These are phyloP conservation scores for Promerops cafer DNA, from an alignment of 2,113 vertebrate genomes.

Conservation along the genomic window DNA sequence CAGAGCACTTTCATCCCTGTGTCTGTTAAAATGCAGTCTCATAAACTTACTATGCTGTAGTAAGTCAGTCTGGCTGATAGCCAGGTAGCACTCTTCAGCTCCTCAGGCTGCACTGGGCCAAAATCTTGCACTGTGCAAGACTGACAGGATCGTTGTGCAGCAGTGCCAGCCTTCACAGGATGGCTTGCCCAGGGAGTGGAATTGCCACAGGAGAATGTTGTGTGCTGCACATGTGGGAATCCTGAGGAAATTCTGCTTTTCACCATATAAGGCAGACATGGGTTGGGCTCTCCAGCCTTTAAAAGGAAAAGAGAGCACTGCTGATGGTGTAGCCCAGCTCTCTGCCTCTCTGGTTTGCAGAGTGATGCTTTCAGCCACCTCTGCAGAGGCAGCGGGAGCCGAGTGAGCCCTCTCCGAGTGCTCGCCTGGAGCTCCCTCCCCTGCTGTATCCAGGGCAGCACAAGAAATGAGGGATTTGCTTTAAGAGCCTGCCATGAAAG, in stretches of 20 bases:
- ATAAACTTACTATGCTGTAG: background rate
- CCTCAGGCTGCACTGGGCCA: background rate
- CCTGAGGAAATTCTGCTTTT: background rate
- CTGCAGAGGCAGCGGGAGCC: background rate
- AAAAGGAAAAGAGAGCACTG: background rate
- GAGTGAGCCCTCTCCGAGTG: background rate
- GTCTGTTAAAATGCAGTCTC: background rate
- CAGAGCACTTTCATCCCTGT: background rate
- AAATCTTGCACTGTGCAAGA: background rate
- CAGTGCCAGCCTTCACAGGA: background rate
- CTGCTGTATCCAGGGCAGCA: background rate
- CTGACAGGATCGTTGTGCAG: background rate
- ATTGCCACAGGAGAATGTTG: background rate
- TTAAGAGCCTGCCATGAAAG: background rate
- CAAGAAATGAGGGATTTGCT: background rate
- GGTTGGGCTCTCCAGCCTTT: background rate
- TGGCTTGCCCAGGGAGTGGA: background rate
- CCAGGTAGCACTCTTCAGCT: background rate
- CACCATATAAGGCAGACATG: background rate
- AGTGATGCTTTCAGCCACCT: background rate
- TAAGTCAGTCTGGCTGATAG: background rate
- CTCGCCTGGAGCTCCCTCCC: background rate
- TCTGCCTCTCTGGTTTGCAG: background rate
- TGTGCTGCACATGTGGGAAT: background rate
- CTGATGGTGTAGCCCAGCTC: background rate